These are phyloP conservation scores for Nemoura dubitans DNA, from an alignment of 2,888 invertebrate genomes.

Conservation along the genomic window DNA sequence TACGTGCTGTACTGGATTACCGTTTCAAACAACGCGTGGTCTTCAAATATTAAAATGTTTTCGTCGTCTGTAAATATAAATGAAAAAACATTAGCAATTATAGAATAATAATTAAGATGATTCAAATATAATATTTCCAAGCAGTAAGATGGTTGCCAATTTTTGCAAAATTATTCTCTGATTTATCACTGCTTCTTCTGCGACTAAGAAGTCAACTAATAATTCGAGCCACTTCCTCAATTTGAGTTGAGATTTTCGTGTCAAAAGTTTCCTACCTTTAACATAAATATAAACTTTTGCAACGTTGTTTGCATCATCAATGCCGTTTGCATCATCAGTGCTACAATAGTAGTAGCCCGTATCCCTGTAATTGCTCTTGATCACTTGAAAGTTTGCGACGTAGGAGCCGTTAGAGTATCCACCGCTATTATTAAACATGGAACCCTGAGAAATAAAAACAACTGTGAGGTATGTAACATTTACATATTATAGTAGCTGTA, in stretches of 20 bases:
- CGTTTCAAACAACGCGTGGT: constrained; percentile 48
- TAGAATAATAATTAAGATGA: neutral
- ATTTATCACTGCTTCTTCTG: no score
- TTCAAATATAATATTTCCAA: neutral
- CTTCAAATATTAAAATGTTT: constrained; percentile 46
- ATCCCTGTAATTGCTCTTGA: constrained; percentile 54
- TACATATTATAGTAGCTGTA: no score
- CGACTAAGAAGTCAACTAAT: no score
- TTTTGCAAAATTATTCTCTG: no score
- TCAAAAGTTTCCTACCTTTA: constrained; percentile 59
- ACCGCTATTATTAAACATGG: neutral
- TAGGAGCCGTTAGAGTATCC: neutral
- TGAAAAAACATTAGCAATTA: neutral
- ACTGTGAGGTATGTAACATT: no score
- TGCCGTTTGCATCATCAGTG: constrained; percentile 57
- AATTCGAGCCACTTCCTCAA: no score
- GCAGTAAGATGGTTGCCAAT: no score
- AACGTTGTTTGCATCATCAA: constrained; percentile 57
- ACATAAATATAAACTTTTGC: constrained; percentile 66
- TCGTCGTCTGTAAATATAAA: neutral
- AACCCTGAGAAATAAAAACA: neutral
- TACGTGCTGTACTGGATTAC: constrained; percentile 60
- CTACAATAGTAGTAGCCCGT: constrained; percentile 60
- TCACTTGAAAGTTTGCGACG: constrained; percentile 44
- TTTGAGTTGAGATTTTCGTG: no score